Evolutionary conservation across 2,888 invertebrate genomes (phyloP), one percentile per base, ranked within the genome.

Genomic region (Lasiommata megera): DNA sequence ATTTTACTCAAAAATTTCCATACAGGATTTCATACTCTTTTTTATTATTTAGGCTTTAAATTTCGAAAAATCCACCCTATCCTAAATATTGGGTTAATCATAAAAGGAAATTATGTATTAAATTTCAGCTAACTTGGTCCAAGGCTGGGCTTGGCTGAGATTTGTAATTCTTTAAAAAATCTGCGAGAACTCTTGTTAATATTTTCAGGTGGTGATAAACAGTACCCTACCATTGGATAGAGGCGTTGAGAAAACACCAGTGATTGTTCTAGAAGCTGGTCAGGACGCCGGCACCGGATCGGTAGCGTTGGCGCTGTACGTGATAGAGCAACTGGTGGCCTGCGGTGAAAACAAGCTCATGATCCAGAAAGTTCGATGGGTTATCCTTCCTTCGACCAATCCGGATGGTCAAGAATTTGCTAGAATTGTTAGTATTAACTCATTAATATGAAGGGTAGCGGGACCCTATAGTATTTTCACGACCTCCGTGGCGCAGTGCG

Each of bases 371-470:
- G 77, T 69, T 0, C 73, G 68, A 11, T 89, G 88, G 88, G 77
- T 89, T 8, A 75, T 89, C 8, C 54, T 89, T 41, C 89, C 89
- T 0, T 76, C 72, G 14, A 75, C 76, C 1, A 89, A 89, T 62
- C 88, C 89, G 5, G 89, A 89, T 59, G 89, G 88, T 1, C 67
- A 76, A 64, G 89, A 89, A 59, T 83, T 74, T 56, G 61, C 68
- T 1, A 75, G 79, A 77, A 74, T 67, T 66, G 88, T 89, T 71
- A 79, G 62, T 50, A 8, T 43, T 34, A 11, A 1, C 12, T 34
- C 11, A 5, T 23, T 23, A 2, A 5, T 23, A 23, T 3, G 5
- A 23, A 23, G 5, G 5, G n/a, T n/a, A n/a, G n/a, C n/a, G n/a
- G n/a, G n/a, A n/a, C n/a, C n/a, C n/a, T n/a, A n/a, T n/a, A n/a